Evolutionary conservation across 2,888 invertebrate species (phyloP).

Genomic region (Meghimatium bilineatum): DNA sequence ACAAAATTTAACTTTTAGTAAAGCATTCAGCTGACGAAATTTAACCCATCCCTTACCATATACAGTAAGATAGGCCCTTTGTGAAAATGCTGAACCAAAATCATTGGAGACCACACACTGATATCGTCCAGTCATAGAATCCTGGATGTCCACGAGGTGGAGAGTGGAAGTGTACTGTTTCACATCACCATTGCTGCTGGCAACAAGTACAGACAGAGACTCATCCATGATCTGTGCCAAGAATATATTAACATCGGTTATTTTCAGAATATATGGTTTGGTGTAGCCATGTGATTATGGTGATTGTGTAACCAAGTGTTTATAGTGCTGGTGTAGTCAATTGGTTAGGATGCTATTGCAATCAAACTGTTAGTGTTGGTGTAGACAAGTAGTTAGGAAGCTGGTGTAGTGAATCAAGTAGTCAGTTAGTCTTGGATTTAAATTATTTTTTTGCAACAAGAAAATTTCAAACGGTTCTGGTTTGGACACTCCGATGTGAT

Average conservation of each 20-base stretch:
- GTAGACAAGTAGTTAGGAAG: too few species aligned
- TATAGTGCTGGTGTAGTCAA: not conserved
- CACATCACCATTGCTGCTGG: slow-evolving; percentile 62
- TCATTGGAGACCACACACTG: slow-evolving; percentile 94
- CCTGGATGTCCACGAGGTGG: slow-evolving; percentile 87
- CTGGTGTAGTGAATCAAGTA: too few species aligned
- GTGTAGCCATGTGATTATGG: too few species aligned
- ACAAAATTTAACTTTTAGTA: too few species aligned
- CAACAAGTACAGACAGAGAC: slow-evolving; percentile 53
- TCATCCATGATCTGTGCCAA: slow-evolving; percentile 56
- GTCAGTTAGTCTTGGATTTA: too few species aligned
- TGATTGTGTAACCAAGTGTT: not conserved
- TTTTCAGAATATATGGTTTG: not conserved
- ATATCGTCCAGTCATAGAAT: slow-evolving; percentile 90
- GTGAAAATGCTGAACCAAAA: slow-evolving; percentile 92
- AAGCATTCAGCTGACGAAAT: too few species aligned
- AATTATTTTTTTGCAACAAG: too few species aligned
- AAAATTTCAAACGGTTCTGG: too few species aligned
- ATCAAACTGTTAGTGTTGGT: too few species aligned
- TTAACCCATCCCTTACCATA: too few species aligned
- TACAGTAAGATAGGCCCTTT: slow-evolving; percentile 90
- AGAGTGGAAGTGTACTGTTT: slow-evolving; percentile 81
- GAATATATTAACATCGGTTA: not conserved
- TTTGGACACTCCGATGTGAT: too few species aligned
- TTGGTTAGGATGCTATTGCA: not conserved